Base-by-base conservation (phyloP, 1,140 invertebrate genomes). In the Archegozetes longisetosus region DNA sequence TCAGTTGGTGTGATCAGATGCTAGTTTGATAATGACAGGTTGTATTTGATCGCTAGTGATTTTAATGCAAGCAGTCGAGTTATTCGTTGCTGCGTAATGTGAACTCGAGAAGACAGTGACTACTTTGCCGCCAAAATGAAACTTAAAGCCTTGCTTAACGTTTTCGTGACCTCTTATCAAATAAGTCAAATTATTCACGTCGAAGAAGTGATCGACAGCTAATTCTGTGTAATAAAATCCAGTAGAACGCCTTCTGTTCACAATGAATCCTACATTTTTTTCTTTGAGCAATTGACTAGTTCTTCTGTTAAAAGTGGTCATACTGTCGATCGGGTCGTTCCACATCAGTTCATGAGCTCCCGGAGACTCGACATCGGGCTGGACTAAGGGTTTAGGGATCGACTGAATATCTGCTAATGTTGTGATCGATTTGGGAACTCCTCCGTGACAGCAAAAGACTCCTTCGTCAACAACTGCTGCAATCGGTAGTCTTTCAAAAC, bases 341-440 rank as follows among this genome's bases (percentile, higher is more conserved):
- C 84, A 85, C 72, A 85, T 76, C 1, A 85, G 70, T 66, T 85
- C 83, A 83, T 84, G 85, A 1, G 83, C 82, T 26, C 84, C 68
- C 13, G 76, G 72, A 70, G 79, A 82, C 66, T 83, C 76, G 4
- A 72, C 69, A 59, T 83, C 78, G 0, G 83, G 82, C 29, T 80
- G 73, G 17, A 70, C 67, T 46, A 86, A 68, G 1, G 81, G 80
- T 40, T 74, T 72, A 0, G 82, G 82, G 61, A 85, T 79, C 32
- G 77, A 75, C 65, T 68, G 53, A 70, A 81, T 68, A 23, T 58
- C 24, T 76, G 69, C 78, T 74, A 81, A 49, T 49, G 14, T 32
- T 70, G 80, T 68, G 26, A 54, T 26, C 6, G 81, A 78, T 6
- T 26, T 27, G 14, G 82, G 82, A 51, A 84, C 82, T 4, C 83